Conservation (phyloP, 2,113 vertebrate genomes). For the Labrus mixtus region DNA sequence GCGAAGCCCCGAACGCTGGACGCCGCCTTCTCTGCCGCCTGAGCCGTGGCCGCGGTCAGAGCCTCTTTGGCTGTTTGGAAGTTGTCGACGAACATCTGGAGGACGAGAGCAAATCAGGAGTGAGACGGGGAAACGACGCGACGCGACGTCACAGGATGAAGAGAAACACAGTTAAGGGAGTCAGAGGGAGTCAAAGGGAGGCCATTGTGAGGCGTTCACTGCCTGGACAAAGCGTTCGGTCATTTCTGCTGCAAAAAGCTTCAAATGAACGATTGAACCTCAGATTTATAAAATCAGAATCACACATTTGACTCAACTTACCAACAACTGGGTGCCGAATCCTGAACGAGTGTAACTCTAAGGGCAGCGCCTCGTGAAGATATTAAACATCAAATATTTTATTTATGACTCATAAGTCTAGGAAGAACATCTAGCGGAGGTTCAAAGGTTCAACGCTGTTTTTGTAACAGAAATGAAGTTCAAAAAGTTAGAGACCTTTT, state of each 20-base stretch:
- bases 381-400: no score
- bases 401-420: background rate
- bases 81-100: slow-evolving; percentile 91
- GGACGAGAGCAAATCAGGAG: background rate
- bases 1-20: slow-evolving; percentile 92
- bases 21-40: slow-evolving; percentile 94
- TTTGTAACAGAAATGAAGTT: slow-evolving; percentile 46
- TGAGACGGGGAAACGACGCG: background rate
- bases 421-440: background rate
- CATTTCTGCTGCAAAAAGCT: slow-evolving; percentile 48
- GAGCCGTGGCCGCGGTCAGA: slow-evolving; percentile 89
- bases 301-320: background rate
- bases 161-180: background rate
- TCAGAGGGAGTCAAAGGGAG: slow-evolving; percentile 15
- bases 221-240: background rate
- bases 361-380: no score
- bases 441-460: background rate
- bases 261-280: slow-evolving; percentile 14
- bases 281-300: background rate
- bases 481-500: background rate
- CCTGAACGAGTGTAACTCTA: no score
- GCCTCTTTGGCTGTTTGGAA: slow-evolving; percentile 94
- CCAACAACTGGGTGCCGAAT: no score
- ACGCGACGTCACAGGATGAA: fast-evolving
- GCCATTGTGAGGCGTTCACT: slow-evolving; percentile 31